Base-by-base conservation (phyloP, 2,888 invertebrate species). In the Drosophila formosana region DNA sequence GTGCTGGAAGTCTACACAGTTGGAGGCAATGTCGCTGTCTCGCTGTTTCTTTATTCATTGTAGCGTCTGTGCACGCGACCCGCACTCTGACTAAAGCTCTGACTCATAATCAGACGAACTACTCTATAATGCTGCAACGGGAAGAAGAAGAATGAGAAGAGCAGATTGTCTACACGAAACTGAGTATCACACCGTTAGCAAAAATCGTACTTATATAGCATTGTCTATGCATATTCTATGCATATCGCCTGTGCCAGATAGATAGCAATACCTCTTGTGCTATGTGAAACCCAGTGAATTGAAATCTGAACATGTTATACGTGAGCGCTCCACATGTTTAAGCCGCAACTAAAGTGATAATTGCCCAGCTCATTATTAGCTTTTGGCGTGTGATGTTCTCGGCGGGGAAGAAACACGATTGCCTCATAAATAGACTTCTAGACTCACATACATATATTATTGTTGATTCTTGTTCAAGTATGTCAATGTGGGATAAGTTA, bases 361-460 rank as follows among this genome's bases (percentile, higher is more conserved):
- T 88, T 88, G 76, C 76, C 75, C 71, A 74, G 68, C 77, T 82
- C 81, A 89, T 79, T 83, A 84, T 89, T 80, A 84, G 73, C 75
- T 73, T 82, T 89, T 87, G 82, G 85, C 89, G 85, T 80, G 82
- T 75, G 71, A 72, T 64, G 74, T 70, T 67, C 66, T 47, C 50
- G 57, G 49, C 60, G 39, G 34, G 9, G 45, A 39, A 72, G 60
- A 60, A 45, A 32, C 55, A 83, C 60, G 72, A 64, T 53, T 66
- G 66, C 58, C 26, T 39, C 47, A 32, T 61, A 37, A 37, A 4
- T 37, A 11, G 37, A 37, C 55, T 4, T 45, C 43, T 23, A 32
- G 23, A 55, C 41, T 13, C 26, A 13, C 26, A n/a, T 67, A 28
- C 23, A n/a, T 62, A 28, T 28, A 46, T 39, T 26, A 39, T 13